A percentile compares a stretch with the other conserved stretches of the same genome.
Evolutionary conservation across 2,797 vertebrate genomes (phyloP).

Genomic region (Tympanoctomys barrerae): DNA sequence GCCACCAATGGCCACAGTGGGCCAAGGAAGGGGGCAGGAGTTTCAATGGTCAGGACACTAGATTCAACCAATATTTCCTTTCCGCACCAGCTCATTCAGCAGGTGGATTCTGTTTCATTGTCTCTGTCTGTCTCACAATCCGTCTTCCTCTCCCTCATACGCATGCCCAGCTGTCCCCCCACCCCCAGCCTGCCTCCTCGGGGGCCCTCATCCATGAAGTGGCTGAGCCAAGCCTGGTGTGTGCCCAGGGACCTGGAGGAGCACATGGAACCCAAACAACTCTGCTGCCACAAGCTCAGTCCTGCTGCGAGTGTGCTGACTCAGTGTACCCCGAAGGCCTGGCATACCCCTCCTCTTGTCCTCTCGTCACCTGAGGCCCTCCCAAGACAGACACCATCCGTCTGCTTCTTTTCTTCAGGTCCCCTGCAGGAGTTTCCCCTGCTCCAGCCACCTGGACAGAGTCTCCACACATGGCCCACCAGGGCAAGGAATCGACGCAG

Average conservation of each 20-base stretch:
- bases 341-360: rapidly evolving
- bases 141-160: not conserved
- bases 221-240: not conserved
- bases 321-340: no score
- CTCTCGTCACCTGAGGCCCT: rapidly evolving
- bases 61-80: rapidly evolving
- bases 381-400: rapidly evolving
- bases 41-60: rapidly evolving
- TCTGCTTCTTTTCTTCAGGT: not conserved
- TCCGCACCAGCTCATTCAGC: not conserved
- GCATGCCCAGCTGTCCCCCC: not conserved
- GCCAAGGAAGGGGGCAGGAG: not conserved
- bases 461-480: not conserved
- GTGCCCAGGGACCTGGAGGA: not conserved
- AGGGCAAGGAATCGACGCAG: rapidly evolving
- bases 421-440: not conserved
- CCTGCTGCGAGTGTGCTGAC: rapidly evolving
- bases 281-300: not conserved
- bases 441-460: not conserved
- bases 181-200: not conserved
- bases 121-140: no score
- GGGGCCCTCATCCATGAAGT: not conserved
- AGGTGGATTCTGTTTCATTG: rapidly evolving
- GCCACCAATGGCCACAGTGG: rapidly evolving
- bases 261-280: not conserved